Evolutionary conservation across 2,888 invertebrate species (phyloP).

Genomic region (Balanococcus diminutus): DNA sequence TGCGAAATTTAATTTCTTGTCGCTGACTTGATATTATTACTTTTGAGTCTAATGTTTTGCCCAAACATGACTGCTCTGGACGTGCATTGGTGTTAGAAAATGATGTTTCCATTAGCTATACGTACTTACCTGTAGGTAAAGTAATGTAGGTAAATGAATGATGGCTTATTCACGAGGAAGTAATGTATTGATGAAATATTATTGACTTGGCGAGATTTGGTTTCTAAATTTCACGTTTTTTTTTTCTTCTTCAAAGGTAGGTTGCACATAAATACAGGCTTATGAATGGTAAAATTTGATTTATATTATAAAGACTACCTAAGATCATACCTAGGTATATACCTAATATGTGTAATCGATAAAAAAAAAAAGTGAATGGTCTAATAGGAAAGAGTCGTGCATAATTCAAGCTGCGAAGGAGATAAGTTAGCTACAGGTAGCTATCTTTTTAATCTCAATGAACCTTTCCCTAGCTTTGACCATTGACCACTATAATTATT

Average conservation of each 20-base stretch:
- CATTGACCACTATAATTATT: too few relatives aligned
- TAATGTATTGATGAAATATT: not conserved
- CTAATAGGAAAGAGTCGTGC: not conserved
- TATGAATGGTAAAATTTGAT: not conserved
- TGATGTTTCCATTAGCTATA: not conserved
- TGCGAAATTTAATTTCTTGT: not conserved
- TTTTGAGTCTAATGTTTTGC: not conserved
- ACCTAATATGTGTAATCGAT: not conserved
- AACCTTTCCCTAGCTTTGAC: too few relatives aligned
- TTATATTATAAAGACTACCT: not conserved
- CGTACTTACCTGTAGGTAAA: too few relatives aligned
- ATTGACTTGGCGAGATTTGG: not conserved
- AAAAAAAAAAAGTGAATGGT: not conserved
- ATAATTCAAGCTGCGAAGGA: too few relatives aligned
- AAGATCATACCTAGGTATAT: too few relatives aligned
- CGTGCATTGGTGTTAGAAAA: not conserved
- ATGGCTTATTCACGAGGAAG: conserved; percentile 15
- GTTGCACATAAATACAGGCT: not conserved
- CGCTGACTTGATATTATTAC: not conserved
- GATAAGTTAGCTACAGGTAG: too few relatives aligned
- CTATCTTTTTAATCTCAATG: too few relatives aligned
- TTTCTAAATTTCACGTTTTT: not conserved
- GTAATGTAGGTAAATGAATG: not conserved
- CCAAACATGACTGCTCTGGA: conserved; percentile 17
- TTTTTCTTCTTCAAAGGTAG: not conserved